Base-by-base conservation (phyloP, 2,888 invertebrate species). In the Anoncus sp. region DNA sequence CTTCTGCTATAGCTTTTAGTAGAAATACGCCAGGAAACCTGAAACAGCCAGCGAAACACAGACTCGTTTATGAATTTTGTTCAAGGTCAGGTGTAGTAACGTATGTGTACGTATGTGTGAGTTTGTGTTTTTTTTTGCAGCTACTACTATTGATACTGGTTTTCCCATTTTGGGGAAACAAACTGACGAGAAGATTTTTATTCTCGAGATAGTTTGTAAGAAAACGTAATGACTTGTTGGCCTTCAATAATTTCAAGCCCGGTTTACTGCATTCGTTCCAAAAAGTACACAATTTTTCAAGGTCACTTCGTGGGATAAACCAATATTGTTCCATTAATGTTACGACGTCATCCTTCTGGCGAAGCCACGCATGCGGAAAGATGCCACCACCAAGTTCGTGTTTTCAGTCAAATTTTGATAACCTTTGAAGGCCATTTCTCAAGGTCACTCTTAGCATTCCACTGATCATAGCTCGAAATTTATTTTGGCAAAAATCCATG, bases 11-110 rank as follows among this genome's bases (percentile, higher is more conserved):
- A 60, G 20, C 66, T 43, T 73, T 72, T 81, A 82, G 67, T 79
- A 82, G 79, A 78, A 81, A 66, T 82, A 82, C 43, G 81, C 51
- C 59, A 78, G 78, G 63, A 82, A 81, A 35, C 82, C 82, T 82
- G 78, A 45, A 82, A 81, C 78, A 82, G 45, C 63, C 27, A 75
- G 31, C 31, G 60, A 59, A 73, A 63, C 35, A 35, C 49, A 51
- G 16, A 31, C 22, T 24, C 59, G 49, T 65, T 5, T 73, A 24
- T 70, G 51, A 55, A n/a, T 66, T 77, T 20, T 20, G 14, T 14
- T 70, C 55, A 65, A 71, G 73, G 66, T 78, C 60, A 69, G 49
- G 57, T 12, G n/a, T 12, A 14, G n/a, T 38, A 20, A n/a, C 27
- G 38, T 63, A 31, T 3, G 59, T 14, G 14, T 40, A 3, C 24